These are phyloP conservation scores for Pterostichus niger DNA, from an alignment of 2,888 invertebrate genomes.

Conservation along the genomic window DNA sequence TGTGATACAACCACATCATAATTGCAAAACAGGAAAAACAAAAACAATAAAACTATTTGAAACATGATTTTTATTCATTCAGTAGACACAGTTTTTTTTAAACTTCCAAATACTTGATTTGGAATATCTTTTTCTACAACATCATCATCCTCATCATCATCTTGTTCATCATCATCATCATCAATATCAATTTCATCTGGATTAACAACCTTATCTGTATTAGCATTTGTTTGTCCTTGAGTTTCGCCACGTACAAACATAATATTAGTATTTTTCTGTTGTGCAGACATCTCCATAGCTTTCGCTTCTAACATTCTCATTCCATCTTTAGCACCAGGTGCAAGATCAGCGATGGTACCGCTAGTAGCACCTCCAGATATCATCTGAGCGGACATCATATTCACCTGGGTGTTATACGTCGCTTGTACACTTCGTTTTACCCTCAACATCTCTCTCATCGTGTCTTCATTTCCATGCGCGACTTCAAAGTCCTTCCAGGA, in stretches of 20 bases:
- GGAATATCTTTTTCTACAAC: conserved; percentile 92
- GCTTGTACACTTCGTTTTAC: conserved; percentile 99
- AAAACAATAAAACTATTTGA: neutral
- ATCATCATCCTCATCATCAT: conserved; percentile 79
- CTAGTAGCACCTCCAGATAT: conserved; percentile 90
- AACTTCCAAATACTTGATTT: conserved; percentile 93
- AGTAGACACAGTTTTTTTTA: conserved; percentile 76
- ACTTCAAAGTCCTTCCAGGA: conserved; percentile 99
- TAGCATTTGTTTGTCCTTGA: conserved; percentile 82
- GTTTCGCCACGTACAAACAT: conserved; percentile 94
- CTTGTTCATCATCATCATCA: conserved; percentile 81
- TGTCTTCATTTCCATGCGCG: conserved; percentile 99
- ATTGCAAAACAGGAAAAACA: neutral
- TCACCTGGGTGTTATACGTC: conserved; percentile 97
- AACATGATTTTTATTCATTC: conserved; percentile 15
- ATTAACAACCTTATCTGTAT: conserved; percentile 80
- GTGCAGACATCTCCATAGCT: conserved; percentile 83
- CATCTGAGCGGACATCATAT: conserved; percentile 99
- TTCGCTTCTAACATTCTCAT: conserved; percentile 94
- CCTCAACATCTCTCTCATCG: conserved; percentile 98
- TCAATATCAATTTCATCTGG: conserved; percentile 94
- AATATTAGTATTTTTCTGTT: conserved; percentile 81
- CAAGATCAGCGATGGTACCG: conserved; percentile 85
- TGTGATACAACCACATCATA: neutral
- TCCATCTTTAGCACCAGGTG: conserved; percentile 89